Evolutionary conservation across 2,888 invertebrate species (phyloP), one percentile per base, ranked within the genome.

Genomic region (Eupeodes luniger): DNA sequence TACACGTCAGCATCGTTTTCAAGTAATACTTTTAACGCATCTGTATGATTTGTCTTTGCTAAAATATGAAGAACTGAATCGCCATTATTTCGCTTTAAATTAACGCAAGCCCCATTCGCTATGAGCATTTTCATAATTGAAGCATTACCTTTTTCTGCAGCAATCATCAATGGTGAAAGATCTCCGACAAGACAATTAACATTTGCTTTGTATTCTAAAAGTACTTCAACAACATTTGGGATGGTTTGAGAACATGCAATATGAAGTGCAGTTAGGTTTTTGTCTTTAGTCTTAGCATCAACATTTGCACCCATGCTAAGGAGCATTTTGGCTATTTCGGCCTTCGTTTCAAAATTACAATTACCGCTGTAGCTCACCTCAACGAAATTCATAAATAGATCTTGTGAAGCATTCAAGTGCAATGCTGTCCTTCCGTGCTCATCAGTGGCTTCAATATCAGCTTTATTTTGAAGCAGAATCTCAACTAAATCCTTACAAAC

Each of bases 161-260:
- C 51, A 53, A 69, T 16, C 5, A n/a, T 9, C 40, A 69, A 69
- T 12, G 69, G 51, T 36, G 51, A 49, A 53, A n/a, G 11, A 19
- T 67, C 36, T 4, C 6, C 16, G 2, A 6, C 69, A 69, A 69
- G 2, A n/a, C 44, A 70, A 9, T 70, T 40, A 3, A 70, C 44
- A 55, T 70, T 55, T 3, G 70, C 70, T 19, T 70, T 40, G 19
- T 55, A 70, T 55, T 70, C 19, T 44, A 70, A 70, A 55, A 70
- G 70, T 44, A 55, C 55, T 70, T 70, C 19, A 19, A 70, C 70
- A 5, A 70, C n/a, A 70, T 44, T 19, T 40, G 0, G 14, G 19
- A 9, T 44, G 12, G 9, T 27, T 27, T 27, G 2, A 27, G 27
- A 27, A 27, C 70, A 70, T 44, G 70, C 70, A 19, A 55, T 44